Conservation (phyloP, 2,797 vertebrate species). For the Neosilurus hyrtlii region DNA sequence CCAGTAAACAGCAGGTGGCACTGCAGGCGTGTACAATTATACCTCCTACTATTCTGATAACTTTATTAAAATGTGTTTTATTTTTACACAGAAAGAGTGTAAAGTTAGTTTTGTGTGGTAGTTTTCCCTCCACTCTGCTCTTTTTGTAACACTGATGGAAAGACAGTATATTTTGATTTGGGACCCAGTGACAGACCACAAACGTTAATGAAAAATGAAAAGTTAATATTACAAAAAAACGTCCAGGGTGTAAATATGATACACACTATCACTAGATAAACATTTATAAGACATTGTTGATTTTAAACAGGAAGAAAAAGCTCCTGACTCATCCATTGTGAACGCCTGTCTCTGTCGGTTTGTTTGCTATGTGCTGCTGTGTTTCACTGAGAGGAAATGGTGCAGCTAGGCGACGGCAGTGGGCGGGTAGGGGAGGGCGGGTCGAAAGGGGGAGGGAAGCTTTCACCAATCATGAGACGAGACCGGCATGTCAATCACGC, state of each 20-base stretch:
- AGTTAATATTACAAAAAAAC: too few relatives aligned
- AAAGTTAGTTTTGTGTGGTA: background rate
- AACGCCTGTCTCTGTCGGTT: background rate
- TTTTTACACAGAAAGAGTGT: background rate
- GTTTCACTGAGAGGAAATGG: slow-evolving; percentile 19
- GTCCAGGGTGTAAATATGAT: background rate
- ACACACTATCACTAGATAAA: background rate
- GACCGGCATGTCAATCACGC: background rate
- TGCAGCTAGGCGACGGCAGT: slow-evolving; percentile 28
- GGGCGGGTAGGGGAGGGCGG: background rate
- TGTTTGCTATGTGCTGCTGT: background rate
- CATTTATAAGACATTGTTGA: background rate
- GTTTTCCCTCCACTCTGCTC: background rate
- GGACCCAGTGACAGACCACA: background rate
- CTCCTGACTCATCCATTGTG: background rate
- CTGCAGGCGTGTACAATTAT: background rate
- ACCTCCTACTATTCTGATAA: background rate
- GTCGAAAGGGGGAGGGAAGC: too few relatives aligned
- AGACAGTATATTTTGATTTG: background rate
- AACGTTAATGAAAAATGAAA: background rate
- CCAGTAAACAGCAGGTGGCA: slow-evolving; percentile 19
- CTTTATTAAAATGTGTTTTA: background rate
- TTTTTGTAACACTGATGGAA: background rate
- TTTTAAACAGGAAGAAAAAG: background rate
- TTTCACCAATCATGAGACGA: background rate